Base-by-base conservation (phyloP, 2,888 invertebrate species). In the Gymnosoma rotundatum region DNA sequence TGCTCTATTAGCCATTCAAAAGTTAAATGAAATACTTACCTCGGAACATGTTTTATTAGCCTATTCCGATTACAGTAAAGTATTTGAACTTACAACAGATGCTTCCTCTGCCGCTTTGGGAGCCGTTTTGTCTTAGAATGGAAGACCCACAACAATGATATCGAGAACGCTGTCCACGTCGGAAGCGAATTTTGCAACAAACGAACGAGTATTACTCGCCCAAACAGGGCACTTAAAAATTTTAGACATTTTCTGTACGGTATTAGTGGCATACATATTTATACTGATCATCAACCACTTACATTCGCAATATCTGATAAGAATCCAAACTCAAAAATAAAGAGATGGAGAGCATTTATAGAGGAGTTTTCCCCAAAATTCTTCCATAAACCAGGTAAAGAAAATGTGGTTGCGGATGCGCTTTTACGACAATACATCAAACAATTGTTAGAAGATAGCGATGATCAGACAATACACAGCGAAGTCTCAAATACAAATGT, bases 151-250 rank as follows among this genome's bases (percentile, higher is more conserved):
- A 54, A 54, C 54, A 54, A 54, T 54, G 18, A 54, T 18, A 54
- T 54, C 54, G n/a, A 54, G 18, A 54, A 54, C 54, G 4, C 18
- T 54, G 54, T 54, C 54, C 5, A 18, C 54, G n/a, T 21, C 54
- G n/a, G 54, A 69, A 42, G 52, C 25, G 38, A 54, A 69, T 16
- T 69, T 54, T 18, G 67, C 67, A 14, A 69, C 67, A 10, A 69
- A 54, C 20, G 67, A 69, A 56, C 54, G 54, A 54, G 56, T 54
- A 36, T 54, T 69, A 20, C 67, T 25, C 32, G 52, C n/a, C 18
- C 18, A 7, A 1, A 18, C 18, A 18, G 54, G 54, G 20, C 54
- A 54, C 54, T n/a, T 54, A 69, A 69, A 21, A 38, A 69, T n/a
- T 12, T 56, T 18, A 36, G 56, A 56, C 54, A 69, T 36, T 69